Percentiles rank a stretch among this genome's conserved stretches.
Conservation (phyloP, 2,113 vertebrate species). For the Phrynocephalus versicolor region DNA sequence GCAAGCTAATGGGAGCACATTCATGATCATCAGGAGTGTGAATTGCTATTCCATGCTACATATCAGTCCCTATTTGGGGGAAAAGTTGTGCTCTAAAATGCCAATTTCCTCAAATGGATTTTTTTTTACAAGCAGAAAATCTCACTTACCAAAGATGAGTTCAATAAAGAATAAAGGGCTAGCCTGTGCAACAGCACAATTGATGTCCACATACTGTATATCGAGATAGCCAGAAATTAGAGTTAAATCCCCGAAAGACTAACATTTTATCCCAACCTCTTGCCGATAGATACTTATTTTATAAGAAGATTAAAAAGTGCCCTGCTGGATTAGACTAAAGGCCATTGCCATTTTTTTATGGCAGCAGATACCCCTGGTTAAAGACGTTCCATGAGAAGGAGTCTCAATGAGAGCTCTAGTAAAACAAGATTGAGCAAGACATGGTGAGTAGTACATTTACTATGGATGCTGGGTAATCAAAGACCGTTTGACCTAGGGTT, state of each 20-base stretch:
- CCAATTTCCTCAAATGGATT: not conserved
- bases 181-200: not conserved
- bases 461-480: not conserved
- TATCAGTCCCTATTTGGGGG: conserved; percentile 38
- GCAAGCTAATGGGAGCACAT: conserved; percentile 35
- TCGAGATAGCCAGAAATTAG: not conserved
- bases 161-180: conserved; percentile 36
- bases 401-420: not conserved
- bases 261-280: not conserved
- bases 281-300: not conserved
- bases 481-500: not conserved
- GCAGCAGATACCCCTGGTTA: not conserved
- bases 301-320: not conserved
- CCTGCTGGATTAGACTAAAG: not conserved
- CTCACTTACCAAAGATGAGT: conserved; percentile 31
- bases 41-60: conserved; percentile 59
- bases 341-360: not conserved
- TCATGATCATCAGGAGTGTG: conserved; percentile 45
- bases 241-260: not conserved
- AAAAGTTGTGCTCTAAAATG: conserved; percentile 24
- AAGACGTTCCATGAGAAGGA: not conserved
- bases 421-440: not conserved
- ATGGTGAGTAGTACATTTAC: not conserved
- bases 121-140: conserved; percentile 12
- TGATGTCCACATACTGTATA: conserved; percentile 13